Evolutionary conservation across 2,113 vertebrate genomes (phyloP).

Genomic region (Pungitius pungitius): DNA sequence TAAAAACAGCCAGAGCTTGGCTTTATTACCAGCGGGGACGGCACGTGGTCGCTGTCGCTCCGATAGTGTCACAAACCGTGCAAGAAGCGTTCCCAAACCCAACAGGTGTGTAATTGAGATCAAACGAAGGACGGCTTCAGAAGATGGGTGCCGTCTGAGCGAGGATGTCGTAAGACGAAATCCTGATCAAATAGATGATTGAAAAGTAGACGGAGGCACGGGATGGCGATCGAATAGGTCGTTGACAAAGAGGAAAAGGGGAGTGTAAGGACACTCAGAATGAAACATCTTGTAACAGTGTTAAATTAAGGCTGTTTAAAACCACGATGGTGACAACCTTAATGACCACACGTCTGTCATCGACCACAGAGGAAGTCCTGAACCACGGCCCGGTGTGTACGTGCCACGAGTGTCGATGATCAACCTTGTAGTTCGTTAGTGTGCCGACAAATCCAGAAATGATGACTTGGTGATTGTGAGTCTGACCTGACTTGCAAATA

Average conservation of each 20-base stretch:
- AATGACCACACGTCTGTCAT: conserved; percentile 24
- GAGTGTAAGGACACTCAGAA: conserved; percentile 39
- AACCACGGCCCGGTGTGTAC: not conserved
- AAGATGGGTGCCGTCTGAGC: not conserved
- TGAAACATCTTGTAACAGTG: conserved; percentile 19
- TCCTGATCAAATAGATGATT: not conserved
- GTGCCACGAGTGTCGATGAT: not conserved
- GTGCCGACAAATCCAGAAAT: not conserved
- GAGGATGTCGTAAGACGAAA: not conserved
- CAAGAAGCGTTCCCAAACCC: not conserved
- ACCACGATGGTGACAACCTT: not conserved
- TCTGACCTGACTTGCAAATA: not conserved
- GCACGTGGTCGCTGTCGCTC: not conserved
- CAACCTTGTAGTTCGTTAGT: not conserved
- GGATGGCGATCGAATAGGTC: conserved; percentile 23
- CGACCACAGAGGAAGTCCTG: not conserved
- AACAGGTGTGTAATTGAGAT: not conserved
- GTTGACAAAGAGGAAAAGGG: not conserved
- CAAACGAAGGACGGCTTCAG: not conserved
- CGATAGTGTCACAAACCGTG: not conserved
- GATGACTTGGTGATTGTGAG: not conserved
- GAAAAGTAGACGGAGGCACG: not conserved
- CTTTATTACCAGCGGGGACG: not conserved
- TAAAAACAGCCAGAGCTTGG: conserved; percentile 7
- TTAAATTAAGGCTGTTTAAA: conserved; percentile 18